Base-by-base conservation (phyloP, 2,113 vertebrate species). In the Esox niger region DNA sequence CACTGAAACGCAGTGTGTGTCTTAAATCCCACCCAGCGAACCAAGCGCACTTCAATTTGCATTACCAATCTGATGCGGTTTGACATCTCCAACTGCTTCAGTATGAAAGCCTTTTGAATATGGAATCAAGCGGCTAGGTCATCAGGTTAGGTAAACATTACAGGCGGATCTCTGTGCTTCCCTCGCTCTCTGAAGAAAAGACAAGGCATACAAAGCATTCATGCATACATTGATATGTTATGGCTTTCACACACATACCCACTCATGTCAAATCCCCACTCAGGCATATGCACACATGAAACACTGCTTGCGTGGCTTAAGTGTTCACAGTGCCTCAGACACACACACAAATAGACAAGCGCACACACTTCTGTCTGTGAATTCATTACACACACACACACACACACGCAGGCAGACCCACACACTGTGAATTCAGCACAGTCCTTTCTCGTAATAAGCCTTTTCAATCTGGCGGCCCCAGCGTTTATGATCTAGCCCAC, bases 91-190 rank as follows among this genome's bases (percentile, higher is more conserved):
- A 49, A 79, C 71, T 70, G 71, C 64, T 67, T 87, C 69, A 57
- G 46, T 86, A 83, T 86, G 82, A 83, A 86, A 81, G 56, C 78
- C 65, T 46, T 21, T 73, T 81, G 75, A 83, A 79, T 77, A 47
- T 15, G 32, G 69, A 82, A 86, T 75, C 61, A 66, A 84, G 84
- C 72, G 77, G 78, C 66, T 76, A 82, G 78, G 78, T 57, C 56
- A 25, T 15, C 29, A 76, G 82, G 74, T 82, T 76, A 78, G 62
- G 70, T 73, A 72, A 74, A 76, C 79, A 68, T 85, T 68, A 70
- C 68, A 74, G 64, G 55, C 71, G 64, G 56, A 62, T 49, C 49
- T 30, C n/a, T n/a, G 49, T 56, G 25, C 55, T 57, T 23, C 25
- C 47, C 47, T 49, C n/a, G 9, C n/a, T 56, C 6, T 56, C 1